phyloP scores from a whole-genome alignment of 2,797 vertebrate genomes.

The Lepidocolaptes lacrymiger region DNA sequence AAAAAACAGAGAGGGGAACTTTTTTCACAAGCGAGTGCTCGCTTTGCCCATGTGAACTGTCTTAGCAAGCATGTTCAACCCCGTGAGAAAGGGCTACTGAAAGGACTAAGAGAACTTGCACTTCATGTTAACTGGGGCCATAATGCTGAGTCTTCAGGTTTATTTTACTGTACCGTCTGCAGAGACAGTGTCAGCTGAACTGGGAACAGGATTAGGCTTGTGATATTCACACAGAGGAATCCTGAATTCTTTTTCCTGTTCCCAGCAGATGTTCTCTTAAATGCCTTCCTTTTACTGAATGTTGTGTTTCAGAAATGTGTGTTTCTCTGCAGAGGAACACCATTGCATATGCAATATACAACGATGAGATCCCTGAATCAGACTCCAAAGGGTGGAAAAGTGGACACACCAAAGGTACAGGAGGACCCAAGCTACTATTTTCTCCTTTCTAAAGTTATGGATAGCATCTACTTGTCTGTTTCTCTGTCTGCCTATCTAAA shows the following conservation, averaged over 20 bases:
- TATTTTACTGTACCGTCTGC: not conserved
- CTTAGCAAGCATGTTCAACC: not conserved
- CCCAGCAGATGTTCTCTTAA: not conserved
- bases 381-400: conserved; percentile 69
- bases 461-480: conserved; percentile 4
- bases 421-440: not conserved
- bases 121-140: not conserved
- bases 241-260: not conserved
- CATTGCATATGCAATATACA: conserved; percentile 87
- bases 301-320: conserved; percentile 16
- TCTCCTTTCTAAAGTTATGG: not conserved
- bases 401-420: conserved; percentile 92
- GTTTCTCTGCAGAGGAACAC: conserved; percentile 78
- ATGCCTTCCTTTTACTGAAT: not conserved
- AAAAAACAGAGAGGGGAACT: not conserved
- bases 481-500: not conserved
- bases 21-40: not conserved
- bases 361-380: conserved; percentile 82
- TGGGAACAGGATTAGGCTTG: not conserved
- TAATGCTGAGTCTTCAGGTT: not conserved
- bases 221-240: not conserved
- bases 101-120: not conserved
- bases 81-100: not conserved
- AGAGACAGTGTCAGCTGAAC: not conserved
- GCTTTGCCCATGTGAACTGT: not conserved